These are phyloP conservation scores for Drosophila meridiana DNA, from an alignment of 2,888 invertebrate species.

Conservation along the genomic window DNA sequence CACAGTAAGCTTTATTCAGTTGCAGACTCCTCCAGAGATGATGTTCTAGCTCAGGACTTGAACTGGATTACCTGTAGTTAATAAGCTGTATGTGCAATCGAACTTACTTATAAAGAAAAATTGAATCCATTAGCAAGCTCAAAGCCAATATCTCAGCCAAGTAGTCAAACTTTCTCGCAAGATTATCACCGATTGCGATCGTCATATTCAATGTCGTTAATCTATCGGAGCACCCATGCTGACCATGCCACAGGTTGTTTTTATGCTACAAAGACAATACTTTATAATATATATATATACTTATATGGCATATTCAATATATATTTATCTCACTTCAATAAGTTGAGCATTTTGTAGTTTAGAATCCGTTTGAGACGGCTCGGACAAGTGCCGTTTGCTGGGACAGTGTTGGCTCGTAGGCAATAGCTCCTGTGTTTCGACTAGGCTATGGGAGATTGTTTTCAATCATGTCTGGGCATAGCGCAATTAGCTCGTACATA, in stretches of 20 bases:
- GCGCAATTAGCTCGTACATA: constrained; percentile 8
- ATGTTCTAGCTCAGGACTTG: not conserved
- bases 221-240: not conserved
- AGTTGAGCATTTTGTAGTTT: not conserved
- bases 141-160: not conserved
- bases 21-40: not conserved
- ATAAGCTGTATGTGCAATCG: not conserved
- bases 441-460: constrained; percentile 7
- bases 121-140: not conserved
- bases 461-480: not conserved
- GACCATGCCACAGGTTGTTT: not conserved
- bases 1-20: not conserved
- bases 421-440: constrained; percentile 7
- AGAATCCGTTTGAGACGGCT: not conserved
- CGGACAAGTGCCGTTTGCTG: not conserved
- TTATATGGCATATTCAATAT: not conserved
- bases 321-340: constrained; percentile 12
- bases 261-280: not conserved
- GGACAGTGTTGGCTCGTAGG: constrained; percentile 19
- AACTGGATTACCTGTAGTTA: not conserved
- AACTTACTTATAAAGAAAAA: not conserved
- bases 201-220: not conserved
- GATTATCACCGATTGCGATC: not conserved
- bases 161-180: constrained; percentile 3
- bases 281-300: not conserved